Evolutionary conservation across 2,888 invertebrate genomes (phyloP), one percentile per base, ranked within the genome.

Genomic region (Napeogenes inachia): DNA sequence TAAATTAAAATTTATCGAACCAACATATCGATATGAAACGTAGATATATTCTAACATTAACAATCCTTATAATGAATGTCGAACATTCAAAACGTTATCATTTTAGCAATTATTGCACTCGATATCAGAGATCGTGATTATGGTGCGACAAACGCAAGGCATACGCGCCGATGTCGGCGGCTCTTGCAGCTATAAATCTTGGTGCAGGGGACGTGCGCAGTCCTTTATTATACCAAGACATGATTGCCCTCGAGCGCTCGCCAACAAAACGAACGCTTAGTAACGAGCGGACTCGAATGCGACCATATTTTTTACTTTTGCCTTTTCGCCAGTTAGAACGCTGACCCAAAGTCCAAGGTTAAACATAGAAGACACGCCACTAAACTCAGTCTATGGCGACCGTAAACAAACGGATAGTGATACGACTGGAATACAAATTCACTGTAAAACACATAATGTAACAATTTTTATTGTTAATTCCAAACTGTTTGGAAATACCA

Each of bases 171-270:
- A 75, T 76, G 75, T 76, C 80, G 80, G 78, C 80, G 79, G 77
- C 78, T 77, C 77, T 77, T 69, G 75, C 71, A 70, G 60, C 80
- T 75, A 88, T 89, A 89, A 88, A 89, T 88, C 84, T 84, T 77
- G 79, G 78, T 76, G 72, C 85, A 82, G 81, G 81, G 80, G 84
- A 84, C 84, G 81, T 75, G 76, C 81, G 76, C 83, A 87, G 81
- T 86, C 89, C 88, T 87, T 87, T 86, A 89, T 89, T 89, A 89
- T 79, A 79, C 78, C 80, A 77, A 85, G 88, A 84, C 89, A 88
- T 89, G 89, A 89, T 88, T 86, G 86, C 82, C 89, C 89, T 79
- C 81, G 74, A 85, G 89, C 87, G 82, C 78, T 84, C 75, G 50
- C 72, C 77, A 78, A 80, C 82, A 78, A 82, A 85, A 82, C 82